A percentile compares a stretch with the other conserved stretches of the same genome.
Evolutionary conservation across 53 echinoderm and acorn worm species (phyloP).

Genomic region (Paracentrotus lividus): DNA sequence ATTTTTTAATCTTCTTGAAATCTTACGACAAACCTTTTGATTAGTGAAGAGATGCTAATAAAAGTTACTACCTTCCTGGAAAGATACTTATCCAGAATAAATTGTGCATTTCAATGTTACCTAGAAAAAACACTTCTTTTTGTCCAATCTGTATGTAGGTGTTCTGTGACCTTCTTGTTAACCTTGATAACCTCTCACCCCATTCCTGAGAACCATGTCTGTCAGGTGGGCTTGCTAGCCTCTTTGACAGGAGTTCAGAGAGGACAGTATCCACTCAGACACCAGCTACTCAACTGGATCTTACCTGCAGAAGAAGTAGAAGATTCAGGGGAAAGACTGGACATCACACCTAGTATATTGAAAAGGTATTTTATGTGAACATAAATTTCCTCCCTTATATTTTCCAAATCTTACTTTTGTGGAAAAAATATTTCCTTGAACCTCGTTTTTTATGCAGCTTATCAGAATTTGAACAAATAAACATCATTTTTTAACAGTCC

Average conservation of each 20-base stretch:
- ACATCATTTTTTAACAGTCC: background rate
- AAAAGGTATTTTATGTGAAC: slow-evolving; percentile 44
- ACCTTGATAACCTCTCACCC: slow-evolving; percentile 72
- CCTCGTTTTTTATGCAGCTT: background rate
- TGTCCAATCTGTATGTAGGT: slow-evolving; percentile 43
- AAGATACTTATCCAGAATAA: no score
- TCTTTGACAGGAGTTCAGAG: slow-evolving; percentile 70
- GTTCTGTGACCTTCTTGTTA: slow-evolving; percentile 80
- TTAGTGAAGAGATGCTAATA: no score
- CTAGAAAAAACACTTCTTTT: background rate
- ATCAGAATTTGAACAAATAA: background rate
- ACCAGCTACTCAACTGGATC: slow-evolving; percentile 88
- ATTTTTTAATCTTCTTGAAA: no score
- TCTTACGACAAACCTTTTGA: no score
- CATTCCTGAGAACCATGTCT: slow-evolving; percentile 88
- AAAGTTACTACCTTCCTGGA: no score
- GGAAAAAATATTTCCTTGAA: no score
- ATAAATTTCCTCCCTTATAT: no score
- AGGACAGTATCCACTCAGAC: slow-evolving; percentile 81
- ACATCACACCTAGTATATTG: slow-evolving; percentile 39
- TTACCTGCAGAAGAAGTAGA: slow-evolving; percentile 81
- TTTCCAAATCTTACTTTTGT: no score
- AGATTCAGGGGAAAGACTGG: slow-evolving; percentile 79
- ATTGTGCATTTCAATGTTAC: no score
- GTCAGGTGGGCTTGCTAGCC: slow-evolving; percentile 72